Percentiles rank a stretch among this genome's conserved stretches.
Evolutionary conservation across 92 coral and sea anemone genomes (phyloP).

Genomic region (Montipora capitata): DNA sequence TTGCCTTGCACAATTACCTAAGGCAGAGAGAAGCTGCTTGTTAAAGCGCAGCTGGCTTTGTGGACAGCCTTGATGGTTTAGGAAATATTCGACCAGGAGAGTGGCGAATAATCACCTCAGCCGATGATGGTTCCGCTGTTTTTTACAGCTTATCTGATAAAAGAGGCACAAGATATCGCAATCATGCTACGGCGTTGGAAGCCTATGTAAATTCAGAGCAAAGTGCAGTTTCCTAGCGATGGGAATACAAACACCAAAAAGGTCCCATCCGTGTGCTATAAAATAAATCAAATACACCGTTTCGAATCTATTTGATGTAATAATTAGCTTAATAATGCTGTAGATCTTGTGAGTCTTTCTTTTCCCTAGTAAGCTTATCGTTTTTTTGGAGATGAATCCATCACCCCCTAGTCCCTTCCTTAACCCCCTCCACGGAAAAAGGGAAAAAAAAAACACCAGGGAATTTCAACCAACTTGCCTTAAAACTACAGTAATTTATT

Average conservation of each 20-base stretch:
- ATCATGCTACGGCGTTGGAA: conserved; percentile 59
- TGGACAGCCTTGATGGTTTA: conserved; percentile 49
- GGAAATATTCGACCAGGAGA: conserved; percentile 68
- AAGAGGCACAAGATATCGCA: conserved; percentile 72
- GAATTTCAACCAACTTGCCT: too few relatives aligned
- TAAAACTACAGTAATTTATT: too few relatives aligned
- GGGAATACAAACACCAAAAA: neutral
- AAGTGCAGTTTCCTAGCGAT: conserved; percentile 1
- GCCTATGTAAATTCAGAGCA: conserved; percentile 70
- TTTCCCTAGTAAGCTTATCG: too few relatives aligned
- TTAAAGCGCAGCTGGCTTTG: conserved; percentile 72
- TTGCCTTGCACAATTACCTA: conserved; percentile 52
- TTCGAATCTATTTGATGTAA: neutral
- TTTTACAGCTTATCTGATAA: conserved; percentile 43
- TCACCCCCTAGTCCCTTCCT: too few relatives aligned
- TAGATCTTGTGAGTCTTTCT: too few relatives aligned
- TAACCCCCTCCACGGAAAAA: too few relatives aligned
- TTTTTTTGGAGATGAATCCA: too few relatives aligned
- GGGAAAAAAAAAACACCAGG: too few relatives aligned
- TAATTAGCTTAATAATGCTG: too few relatives aligned
- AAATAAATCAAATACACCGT: neutral
- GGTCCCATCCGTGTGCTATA: conserved; percentile 45
- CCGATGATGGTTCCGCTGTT: conserved; percentile 19
- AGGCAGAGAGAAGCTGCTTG: conserved; percentile 52
- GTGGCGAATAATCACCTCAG: conserved; percentile 55